Percentiles rank a stretch among this genome's conserved stretches.
Evolutionary conservation across 2,113 vertebrate species (phyloP).

Genomic region (Muntiacus muntjak): DNA sequence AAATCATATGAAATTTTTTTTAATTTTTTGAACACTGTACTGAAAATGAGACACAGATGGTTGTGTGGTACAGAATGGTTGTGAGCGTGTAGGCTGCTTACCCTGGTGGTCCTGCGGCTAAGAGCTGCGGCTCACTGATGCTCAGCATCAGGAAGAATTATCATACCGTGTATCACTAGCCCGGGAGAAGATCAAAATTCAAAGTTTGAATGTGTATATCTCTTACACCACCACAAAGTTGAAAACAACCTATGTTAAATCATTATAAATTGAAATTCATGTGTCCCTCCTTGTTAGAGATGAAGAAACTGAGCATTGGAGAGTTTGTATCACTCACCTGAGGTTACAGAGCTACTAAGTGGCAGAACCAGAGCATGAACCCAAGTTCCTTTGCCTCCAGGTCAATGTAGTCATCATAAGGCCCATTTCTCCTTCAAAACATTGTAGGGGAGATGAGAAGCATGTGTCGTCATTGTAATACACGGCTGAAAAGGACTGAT

Average conservation of each 20-base stretch:
- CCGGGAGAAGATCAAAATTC: background rate
- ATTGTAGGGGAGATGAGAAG: background rate
- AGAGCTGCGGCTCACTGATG: background rate
- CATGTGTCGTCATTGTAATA: fast-evolving
- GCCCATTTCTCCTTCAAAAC: background rate
- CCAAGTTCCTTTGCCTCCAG: background rate
- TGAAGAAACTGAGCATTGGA: background rate
- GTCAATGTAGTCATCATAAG: background rate
- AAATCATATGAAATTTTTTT: background rate
- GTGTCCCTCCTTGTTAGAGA: background rate
- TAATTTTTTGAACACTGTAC: background rate
- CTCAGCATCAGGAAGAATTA: background rate
- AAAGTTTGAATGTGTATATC: background rate
- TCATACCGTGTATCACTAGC: background rate
- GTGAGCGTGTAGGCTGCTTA: background rate
- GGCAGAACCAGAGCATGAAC: background rate
- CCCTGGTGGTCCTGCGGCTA: background rate
- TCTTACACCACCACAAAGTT: background rate
- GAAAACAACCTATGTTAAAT: background rate
- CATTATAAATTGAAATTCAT: background rate
- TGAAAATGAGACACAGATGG: background rate
- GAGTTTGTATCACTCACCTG: background rate
- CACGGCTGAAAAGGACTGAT: background rate
- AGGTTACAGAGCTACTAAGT: background rate
- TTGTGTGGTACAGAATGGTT: background rate